Evolutionary conservation across 1,140 invertebrate genomes (phyloP).

Genomic region (Tetranychus cinnabarinus): DNA sequence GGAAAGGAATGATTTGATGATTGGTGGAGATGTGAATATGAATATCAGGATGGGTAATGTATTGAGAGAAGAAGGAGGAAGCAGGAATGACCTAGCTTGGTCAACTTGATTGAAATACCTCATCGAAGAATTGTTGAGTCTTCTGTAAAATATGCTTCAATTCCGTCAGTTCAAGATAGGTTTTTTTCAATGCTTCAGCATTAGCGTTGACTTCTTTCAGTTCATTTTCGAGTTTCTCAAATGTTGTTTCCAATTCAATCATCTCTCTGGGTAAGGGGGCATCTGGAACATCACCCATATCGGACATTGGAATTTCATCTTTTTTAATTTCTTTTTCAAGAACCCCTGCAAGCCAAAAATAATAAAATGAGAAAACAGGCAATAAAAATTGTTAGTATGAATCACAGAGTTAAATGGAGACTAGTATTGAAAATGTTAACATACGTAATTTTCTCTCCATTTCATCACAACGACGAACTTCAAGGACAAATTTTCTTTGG

Average conservation of each 20-base stretch:
- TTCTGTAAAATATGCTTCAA: constrained; percentile 75
- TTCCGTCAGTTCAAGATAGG: constrained; percentile 78
- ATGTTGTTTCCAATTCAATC: constrained; percentile 38
- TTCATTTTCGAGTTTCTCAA: constrained; percentile 80
- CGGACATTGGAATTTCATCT: constrained; percentile 68
- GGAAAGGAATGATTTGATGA: background rate
- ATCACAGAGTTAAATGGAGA: background rate
- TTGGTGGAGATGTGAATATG: background rate
- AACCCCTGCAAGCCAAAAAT: constrained; percentile 30
- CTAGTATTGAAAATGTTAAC: background rate
- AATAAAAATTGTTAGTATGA: background rate
- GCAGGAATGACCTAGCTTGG: background rate
- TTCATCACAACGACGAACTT: constrained; percentile 26
- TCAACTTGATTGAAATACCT: constrained; percentile 33
- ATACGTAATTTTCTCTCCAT: constrained; percentile 35
- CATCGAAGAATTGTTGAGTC: constrained; percentile 73
- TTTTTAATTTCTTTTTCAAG: constrained; percentile 86
- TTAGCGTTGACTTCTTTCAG: constrained; percentile 77
- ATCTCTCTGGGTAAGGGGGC: constrained; percentile 26
- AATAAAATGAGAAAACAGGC: background rate
- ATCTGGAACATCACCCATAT: constrained; percentile 23
- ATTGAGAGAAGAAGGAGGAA: background rate
- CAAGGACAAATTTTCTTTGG: constrained; percentile 66
- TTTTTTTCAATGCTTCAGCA: constrained; percentile 72
- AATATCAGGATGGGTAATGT: background rate